These are phyloP conservation scores for Drosophila meridionalis DNA, from an alignment of 2,888 invertebrate species.

Conservation along the genomic window DNA sequence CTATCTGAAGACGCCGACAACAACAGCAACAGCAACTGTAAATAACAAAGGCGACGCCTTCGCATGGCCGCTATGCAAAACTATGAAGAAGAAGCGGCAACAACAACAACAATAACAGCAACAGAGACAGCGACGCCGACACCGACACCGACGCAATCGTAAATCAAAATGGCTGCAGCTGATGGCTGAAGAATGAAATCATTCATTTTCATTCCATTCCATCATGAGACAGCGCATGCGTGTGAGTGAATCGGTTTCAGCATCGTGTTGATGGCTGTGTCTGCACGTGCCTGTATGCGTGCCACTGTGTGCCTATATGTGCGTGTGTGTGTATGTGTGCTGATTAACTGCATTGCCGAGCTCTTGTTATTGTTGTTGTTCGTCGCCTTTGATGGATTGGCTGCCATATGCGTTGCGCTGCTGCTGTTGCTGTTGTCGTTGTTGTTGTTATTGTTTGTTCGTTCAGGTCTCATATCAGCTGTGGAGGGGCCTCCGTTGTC, in stretches of 20 bases:
- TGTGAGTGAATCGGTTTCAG: slow-evolving; percentile 52
- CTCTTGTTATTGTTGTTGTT: slow-evolving; percentile 48
- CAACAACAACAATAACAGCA: slow-evolving; percentile 9
- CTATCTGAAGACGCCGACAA: slow-evolving; percentile 63
- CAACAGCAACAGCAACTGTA: slow-evolving; percentile 18
- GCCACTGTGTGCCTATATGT: slow-evolving; percentile 14
- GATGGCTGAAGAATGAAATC: slow-evolving; percentile 80
- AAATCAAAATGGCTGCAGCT: slow-evolving; percentile 85
- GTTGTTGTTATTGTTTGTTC: slow-evolving; percentile 23
- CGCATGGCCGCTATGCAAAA: slow-evolving; percentile 66
- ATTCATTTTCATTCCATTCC: slow-evolving; percentile 68
- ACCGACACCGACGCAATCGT: slow-evolving; percentile 71
- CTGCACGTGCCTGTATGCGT: slow-evolving; percentile 10
- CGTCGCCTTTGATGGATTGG: slow-evolving; percentile 57
- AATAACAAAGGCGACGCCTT: slow-evolving; percentile 67
- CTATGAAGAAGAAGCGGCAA: slow-evolving; percentile 29
- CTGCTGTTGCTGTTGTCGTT: not conserved
- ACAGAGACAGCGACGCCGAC: slow-evolving; percentile 2
- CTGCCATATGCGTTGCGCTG: slow-evolving; percentile 39
- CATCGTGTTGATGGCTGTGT: slow-evolving; percentile 44
- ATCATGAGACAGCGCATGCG: slow-evolving; percentile 69
- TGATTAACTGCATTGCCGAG: slow-evolving; percentile 64
- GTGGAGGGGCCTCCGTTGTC: slow-evolving; percentile 34
- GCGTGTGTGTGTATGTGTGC: slow-evolving; percentile 35
- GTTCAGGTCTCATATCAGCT: slow-evolving; percentile 31